These are phyloP conservation scores for Gallinago paraguaiae DNA, from an alignment of 2,113 vertebrate species.

Conservation along the genomic window DNA sequence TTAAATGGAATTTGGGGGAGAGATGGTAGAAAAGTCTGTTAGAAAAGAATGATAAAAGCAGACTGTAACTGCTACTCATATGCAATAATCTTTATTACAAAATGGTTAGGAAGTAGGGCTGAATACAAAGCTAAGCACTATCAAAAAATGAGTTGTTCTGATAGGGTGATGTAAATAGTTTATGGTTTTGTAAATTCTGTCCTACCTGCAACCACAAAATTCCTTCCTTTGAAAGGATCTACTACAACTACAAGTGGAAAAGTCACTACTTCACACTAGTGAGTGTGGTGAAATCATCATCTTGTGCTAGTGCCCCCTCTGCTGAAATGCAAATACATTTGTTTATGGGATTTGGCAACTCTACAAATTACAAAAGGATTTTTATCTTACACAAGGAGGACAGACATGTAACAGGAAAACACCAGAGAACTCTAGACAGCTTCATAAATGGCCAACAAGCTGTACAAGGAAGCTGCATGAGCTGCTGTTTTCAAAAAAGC, in stretches of 20 bases:
- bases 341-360: not conserved
- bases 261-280: not conserved
- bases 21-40: not conserved
- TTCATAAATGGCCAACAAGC: not conserved
- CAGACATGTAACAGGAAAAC: not conserved
- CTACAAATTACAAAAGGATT: not conserved
- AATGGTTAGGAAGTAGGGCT: not conserved
- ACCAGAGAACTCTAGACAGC: not conserved
- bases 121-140: not conserved
- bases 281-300: not conserved
- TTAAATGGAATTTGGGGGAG: not conserved
- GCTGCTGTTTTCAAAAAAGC: not conserved
- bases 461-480: not conserved
- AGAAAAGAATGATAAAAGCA: not conserved
- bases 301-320: not conserved
- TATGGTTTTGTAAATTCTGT: not conserved
- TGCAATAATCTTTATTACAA: not conserved
- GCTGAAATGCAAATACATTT: not conserved
- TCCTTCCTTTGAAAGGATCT: not conserved
- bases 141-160: not conserved
- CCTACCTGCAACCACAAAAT: not conserved
- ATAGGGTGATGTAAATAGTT: not conserved
- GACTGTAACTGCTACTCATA: not conserved
- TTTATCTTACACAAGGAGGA: not conserved
- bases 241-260: not conserved